Conservation (phyloP, 1,140 invertebrate species). For the Leptinotarsa undecemlineata region DNA sequence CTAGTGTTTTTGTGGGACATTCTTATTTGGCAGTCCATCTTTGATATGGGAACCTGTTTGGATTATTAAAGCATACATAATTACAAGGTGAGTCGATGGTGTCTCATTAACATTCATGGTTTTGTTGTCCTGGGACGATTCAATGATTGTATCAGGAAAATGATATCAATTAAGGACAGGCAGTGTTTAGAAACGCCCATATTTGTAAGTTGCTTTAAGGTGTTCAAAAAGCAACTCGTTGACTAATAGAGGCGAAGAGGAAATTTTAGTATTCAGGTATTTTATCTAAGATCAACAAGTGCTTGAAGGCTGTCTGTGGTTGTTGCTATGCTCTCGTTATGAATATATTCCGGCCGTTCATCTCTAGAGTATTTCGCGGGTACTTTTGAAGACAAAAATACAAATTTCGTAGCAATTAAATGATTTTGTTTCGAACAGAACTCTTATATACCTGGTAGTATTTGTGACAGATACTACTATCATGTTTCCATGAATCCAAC, state of each 20-base stretch:
- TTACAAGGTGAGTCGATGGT: not conserved
- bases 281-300: constrained; percentile 6
- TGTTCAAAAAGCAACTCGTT: not conserved
- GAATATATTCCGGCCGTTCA: not conserved
- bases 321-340: constrained; percentile 2
- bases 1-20: constrained; percentile 16
- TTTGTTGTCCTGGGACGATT: not conserved
- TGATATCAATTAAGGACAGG: not conserved
- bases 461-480: too few relatives aligned
- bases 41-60: constrained; percentile 18
- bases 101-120: not conserved
- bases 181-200: not conserved
- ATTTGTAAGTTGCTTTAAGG: not conserved
- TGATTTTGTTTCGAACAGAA: too few relatives aligned
- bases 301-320: constrained; percentile 7
- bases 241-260: not conserved
- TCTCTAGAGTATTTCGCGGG: not conserved
- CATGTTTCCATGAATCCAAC: too few relatives aligned
- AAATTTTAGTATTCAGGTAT: constrained; percentile 1
- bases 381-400: too few relatives aligned
- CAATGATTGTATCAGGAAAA: not conserved
- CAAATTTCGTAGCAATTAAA: too few relatives aligned
- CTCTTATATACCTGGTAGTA: too few relatives aligned
- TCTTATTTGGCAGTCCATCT: constrained; percentile 16
- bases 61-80: constrained; percentile 16